phyloP scores from a whole-genome alignment of 2,113 vertebrate genomes.

The Piaya cayana region DNA sequence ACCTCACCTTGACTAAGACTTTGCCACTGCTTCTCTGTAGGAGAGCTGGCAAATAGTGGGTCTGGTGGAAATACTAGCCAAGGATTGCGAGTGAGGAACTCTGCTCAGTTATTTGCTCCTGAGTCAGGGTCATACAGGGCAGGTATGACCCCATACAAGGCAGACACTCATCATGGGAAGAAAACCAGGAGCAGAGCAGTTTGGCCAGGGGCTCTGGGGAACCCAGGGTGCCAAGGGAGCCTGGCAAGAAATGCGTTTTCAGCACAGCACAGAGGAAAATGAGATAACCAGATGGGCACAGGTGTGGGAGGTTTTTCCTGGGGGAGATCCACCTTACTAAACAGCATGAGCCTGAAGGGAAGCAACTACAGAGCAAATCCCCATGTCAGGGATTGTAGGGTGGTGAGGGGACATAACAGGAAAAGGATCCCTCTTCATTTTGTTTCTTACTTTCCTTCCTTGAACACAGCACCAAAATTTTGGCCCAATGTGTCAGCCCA shows the following conservation, averaged over 20 bases:
- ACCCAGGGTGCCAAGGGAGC: neutral
- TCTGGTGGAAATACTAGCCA: neutral
- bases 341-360: neutral
- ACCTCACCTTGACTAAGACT: neutral
- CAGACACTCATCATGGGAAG: neutral
- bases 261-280: neutral
- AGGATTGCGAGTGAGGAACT: neutral
- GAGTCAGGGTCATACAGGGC: neutral
- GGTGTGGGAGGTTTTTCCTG: neutral
- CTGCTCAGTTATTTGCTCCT: neutral
- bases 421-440: neutral
- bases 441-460: neutral
- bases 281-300: neutral
- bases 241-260: neutral
- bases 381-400: accelerated
- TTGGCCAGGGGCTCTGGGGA: neutral
- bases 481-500: neutral
- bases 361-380: accelerated
- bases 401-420: neutral
- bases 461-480: neutral
- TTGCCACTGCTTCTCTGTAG: neutral
- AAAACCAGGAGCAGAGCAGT: neutral
- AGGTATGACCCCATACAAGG: neutral
- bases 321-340: neutral
- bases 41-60: neutral